Percentiles rank a stretch among this genome's conserved stretches.
These are phyloP conservation scores for Sphaerodactylus townsendi DNA, from an alignment of 2,113 vertebrate species.

Conservation along the genomic window DNA sequence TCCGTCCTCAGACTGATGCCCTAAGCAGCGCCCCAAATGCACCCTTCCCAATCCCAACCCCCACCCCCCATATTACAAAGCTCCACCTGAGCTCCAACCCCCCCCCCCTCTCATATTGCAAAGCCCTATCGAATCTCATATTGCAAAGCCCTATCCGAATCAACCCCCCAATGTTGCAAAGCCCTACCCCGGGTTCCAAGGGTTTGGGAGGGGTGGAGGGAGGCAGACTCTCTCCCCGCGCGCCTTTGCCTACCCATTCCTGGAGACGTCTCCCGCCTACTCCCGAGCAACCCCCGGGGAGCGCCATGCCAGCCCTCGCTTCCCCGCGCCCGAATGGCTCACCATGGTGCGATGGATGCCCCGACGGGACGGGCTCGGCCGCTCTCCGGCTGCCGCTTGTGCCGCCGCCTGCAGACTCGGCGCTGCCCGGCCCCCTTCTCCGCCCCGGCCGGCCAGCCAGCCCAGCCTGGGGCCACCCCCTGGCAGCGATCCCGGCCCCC, in stretches of 20 bases:
- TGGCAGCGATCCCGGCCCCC: conserved; percentile 6
- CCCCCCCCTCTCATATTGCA: not conserved
- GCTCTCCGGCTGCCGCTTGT: not conserved
- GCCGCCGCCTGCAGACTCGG: not conserved
- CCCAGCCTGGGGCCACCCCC: not conserved
- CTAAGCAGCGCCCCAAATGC: not conserved
- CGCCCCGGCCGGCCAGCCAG: not conserved
- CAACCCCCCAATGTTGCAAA: too few species aligned
- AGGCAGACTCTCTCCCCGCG: too few species aligned
- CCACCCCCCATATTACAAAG: not conserved
- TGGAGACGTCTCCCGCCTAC: not conserved
- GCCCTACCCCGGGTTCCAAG: too few species aligned
- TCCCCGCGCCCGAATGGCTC: not conserved
- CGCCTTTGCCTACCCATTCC: not conserved
- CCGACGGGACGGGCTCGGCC: conserved; percentile 8
- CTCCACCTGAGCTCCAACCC: not conserved
- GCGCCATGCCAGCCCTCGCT: not conserved
- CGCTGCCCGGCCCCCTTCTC: not conserved
- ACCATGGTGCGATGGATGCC: conserved; percentile 7
- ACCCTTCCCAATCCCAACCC: not conserved
- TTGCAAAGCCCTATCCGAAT: too few species aligned
- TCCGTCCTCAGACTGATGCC: not conserved
- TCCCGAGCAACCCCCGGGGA: not conserved
- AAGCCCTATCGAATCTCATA: too few species aligned
- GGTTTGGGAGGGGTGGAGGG: too few species aligned